phyloP scores from a whole-genome alignment of 2,797 vertebrate genomes.

The Takifugu ocellatus region DNA sequence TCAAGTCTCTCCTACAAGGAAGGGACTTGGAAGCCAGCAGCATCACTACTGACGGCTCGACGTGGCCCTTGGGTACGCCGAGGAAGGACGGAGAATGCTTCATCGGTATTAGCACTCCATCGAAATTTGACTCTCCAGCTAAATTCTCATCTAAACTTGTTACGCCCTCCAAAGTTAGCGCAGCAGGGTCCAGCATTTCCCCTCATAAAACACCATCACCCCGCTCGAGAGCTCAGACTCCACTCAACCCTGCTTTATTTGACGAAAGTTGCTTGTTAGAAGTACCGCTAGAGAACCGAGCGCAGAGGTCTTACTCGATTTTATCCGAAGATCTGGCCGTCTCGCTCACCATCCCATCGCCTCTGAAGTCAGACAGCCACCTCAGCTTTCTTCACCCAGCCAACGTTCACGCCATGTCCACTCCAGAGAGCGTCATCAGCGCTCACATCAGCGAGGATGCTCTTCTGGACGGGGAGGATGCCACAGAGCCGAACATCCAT shows the following conservation, averaged over 20 bases:
- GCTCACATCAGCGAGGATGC: slow-evolving; percentile 91
- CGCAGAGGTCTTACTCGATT: slow-evolving; percentile 80
- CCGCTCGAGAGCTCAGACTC: slow-evolving; percentile 65
- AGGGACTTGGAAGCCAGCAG: slow-evolving; percentile 82
- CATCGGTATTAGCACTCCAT: slow-evolving; percentile 65
- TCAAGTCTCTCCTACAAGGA: slow-evolving; percentile 92
- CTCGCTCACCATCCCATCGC: slow-evolving; percentile 95
- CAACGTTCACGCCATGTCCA: slow-evolving; percentile 61
- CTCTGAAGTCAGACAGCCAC: slow-evolving; percentile 93
- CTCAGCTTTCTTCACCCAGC: slow-evolving; percentile 90
- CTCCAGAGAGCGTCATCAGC: slow-evolving; percentile 86
- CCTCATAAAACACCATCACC: slow-evolving; percentile 77
- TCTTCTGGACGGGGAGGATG: slow-evolving; percentile 88
- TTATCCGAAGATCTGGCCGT: slow-evolving; percentile 93
- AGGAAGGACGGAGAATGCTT: slow-evolving; percentile 72
- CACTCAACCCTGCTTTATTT: slow-evolving; percentile 84
- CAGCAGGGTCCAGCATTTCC: slow-evolving; percentile 78
- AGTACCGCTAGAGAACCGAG: slow-evolving; percentile 76
- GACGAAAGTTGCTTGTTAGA: slow-evolving; percentile 96
- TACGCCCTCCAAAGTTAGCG: slow-evolving; percentile 75
- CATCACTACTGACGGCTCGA: slow-evolving; percentile 51
- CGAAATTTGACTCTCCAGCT: slow-evolving; percentile 74
- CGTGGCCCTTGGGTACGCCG: slow-evolving; percentile 72
- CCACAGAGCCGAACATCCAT: slow-evolving; percentile 92
- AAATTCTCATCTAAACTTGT: slow-evolving; percentile 72